Evolutionary conservation across 2,888 invertebrate species (phyloP).

Genomic region (Sipha maydis): DNA sequence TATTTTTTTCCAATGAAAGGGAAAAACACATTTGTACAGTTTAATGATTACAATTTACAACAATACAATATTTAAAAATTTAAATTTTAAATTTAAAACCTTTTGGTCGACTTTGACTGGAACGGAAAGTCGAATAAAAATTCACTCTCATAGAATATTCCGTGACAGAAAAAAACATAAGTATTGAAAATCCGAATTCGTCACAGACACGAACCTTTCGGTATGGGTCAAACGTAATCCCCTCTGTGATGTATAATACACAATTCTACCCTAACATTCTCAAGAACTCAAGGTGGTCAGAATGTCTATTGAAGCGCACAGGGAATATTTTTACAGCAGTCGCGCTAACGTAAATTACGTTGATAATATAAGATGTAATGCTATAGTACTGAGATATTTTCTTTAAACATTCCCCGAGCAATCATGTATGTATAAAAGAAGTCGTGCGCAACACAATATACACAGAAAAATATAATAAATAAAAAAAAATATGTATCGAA

Average conservation of each 20-base stretch:
- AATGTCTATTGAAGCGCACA: constrained; percentile 26
- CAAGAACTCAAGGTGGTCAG: constrained; percentile 30
- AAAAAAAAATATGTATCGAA: constrained; percentile 20
- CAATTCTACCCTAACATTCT: constrained; percentile 41
- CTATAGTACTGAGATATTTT: not conserved
- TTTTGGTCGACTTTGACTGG: not conserved
- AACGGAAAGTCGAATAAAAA: constrained; percentile 43
- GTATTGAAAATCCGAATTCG: constrained; percentile 52
- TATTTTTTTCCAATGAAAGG: not conserved
- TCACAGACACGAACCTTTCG: constrained; percentile 59
- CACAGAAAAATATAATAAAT: not conserved
- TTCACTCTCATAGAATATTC: constrained; percentile 39
- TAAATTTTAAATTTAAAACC: constrained; percentile 28
- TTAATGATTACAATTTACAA: not conserved
- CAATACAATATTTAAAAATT: constrained; percentile 19
- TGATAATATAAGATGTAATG: not conserved
- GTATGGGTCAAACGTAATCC: constrained; percentile 47
- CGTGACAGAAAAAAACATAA: constrained; percentile 27
- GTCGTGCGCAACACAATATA: constrained; percentile 26
- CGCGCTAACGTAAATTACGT: constrained; percentile 20
- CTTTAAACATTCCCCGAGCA: constrained; percentile 9
- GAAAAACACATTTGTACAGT: not conserved
- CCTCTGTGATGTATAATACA: not conserved
- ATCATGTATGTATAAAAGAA: constrained; percentile 14
- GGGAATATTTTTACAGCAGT: constrained; percentile 26